Conservation (phyloP, 2,113 vertebrate genomes). For the Syngnathus typhle region DNA sequence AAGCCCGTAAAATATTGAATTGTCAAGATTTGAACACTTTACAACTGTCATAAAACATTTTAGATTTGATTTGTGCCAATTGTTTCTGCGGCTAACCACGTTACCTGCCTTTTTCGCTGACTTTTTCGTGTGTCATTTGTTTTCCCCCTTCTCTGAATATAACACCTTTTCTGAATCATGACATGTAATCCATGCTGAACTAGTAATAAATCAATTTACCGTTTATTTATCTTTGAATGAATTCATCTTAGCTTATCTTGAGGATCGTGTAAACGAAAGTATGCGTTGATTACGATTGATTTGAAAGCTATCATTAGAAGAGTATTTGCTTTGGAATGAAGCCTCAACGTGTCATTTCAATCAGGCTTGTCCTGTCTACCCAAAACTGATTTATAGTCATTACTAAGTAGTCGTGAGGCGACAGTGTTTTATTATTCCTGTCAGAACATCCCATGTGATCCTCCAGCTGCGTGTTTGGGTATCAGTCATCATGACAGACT, state of each 20-base stretch:
- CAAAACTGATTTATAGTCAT: slow-evolving; percentile 15
- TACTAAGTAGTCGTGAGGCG: slow-evolving; percentile 16
- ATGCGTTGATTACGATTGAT: slow-evolving; percentile 40
- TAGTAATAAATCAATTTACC: not conserved
- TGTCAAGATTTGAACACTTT: not conserved
- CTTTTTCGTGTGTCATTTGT: too few species aligned
- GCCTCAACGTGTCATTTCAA: slow-evolving; percentile 11
- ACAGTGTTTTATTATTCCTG: slow-evolving; percentile 23
- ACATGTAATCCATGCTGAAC: not conserved
- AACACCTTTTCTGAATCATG: not conserved
- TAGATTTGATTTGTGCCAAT: not conserved
- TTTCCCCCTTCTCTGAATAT: not conserved
- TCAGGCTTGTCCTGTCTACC: slow-evolving; percentile 5
- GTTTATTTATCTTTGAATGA: not conserved
- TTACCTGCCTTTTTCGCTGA: not conserved
- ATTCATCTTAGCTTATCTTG: not conserved
- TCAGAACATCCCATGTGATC: slow-evolving; percentile 24
- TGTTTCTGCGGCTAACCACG: not conserved
- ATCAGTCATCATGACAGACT: slow-evolving; percentile 24
- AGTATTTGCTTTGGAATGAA: slow-evolving; percentile 35
- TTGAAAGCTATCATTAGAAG: slow-evolving; percentile 16
- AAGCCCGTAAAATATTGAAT: slow-evolving; percentile 1
- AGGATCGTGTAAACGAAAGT: not conserved
- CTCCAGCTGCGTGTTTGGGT: slow-evolving; percentile 21
- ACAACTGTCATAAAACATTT: not conserved